Percentiles rank a stretch among this genome's conserved stretches.
phyloP scores from a whole-genome alignment of 2,113 vertebrate genomes.

The Nothoprocta pentlandii region DNA sequence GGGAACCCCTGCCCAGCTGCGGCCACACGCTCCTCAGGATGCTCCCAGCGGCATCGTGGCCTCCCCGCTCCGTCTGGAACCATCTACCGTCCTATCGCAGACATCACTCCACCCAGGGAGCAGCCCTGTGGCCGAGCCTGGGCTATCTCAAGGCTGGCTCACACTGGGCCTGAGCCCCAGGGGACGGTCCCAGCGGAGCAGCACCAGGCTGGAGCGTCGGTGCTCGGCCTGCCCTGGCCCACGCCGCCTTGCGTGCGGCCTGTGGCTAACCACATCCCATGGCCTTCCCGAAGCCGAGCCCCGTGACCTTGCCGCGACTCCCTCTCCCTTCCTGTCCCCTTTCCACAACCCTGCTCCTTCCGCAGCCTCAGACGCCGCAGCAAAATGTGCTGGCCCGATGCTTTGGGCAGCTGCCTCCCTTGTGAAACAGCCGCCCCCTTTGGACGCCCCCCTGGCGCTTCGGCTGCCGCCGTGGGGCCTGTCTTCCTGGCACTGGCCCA shows the following conservation, averaged over 20 bases:
- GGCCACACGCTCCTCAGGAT: too few species aligned
- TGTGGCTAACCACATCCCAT: slow-evolving; percentile 76
- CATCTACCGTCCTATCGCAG: neutral
- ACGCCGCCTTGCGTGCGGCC: neutral
- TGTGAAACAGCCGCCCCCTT: fast-evolving
- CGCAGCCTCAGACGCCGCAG: neutral
- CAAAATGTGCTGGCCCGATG: neutral
- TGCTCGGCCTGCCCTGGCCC: neutral
- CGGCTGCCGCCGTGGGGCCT: fast-evolving
- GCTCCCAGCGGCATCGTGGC: fast-evolving
- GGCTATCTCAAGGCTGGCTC: fast-evolving
- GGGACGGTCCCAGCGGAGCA: neutral
- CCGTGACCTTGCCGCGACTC: slow-evolving; percentile 28
- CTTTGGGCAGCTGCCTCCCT: neutral
- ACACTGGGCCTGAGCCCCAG: fast-evolving
- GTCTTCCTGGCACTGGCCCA: too few species aligned
- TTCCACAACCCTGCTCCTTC: slow-evolving; percentile 28
- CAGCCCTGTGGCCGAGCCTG: fast-evolving
- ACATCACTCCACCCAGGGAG: fast-evolving
- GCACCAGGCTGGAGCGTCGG: neutral
- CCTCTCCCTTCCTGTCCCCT: slow-evolving; percentile 69
- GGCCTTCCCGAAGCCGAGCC: slow-evolving; percentile 43
- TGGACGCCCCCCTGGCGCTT: fast-evolving
- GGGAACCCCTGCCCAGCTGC: neutral
- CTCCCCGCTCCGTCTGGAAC: neutral